These are phyloP conservation scores for Serilophus lunatus DNA, from an alignment of 2,113 vertebrate species.

Conservation along the genomic window DNA sequence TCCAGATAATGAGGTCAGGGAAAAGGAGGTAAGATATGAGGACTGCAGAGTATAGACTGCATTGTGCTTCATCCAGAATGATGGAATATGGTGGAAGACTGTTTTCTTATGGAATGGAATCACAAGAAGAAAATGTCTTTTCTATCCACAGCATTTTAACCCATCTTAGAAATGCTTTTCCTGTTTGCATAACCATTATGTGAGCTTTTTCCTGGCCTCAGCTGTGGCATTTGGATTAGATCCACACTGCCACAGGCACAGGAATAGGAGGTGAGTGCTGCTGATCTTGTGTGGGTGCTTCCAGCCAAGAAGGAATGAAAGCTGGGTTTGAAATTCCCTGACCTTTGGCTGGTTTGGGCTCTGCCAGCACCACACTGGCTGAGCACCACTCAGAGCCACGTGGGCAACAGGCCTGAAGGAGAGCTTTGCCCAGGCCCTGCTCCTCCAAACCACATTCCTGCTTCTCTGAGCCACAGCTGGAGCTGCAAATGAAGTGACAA, in stretches of 20 bases:
- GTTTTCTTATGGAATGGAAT: neutral
- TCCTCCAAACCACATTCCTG: neutral
- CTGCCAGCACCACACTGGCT: neutral
- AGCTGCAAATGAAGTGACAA: neutral
- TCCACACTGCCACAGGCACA: neutral
- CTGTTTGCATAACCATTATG: neutral
- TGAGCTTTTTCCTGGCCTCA: neutral
- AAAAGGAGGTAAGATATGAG: neutral
- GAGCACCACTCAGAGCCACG: neutral
- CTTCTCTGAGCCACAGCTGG: neutral
- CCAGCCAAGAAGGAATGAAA: neutral
- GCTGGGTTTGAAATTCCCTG: neutral
- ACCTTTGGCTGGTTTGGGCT: neutral
- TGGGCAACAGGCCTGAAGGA: neutral
- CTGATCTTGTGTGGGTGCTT: neutral
- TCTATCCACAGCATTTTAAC: neutral
- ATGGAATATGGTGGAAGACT: neutral
- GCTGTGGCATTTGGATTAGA: neutral
- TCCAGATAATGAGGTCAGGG: neutral
- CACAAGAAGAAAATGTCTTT: neutral
- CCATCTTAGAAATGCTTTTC: neutral
- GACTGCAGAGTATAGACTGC: neutral
- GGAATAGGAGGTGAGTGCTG: neutral
- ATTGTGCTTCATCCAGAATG: neutral
- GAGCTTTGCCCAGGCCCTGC: neutral